Conservation (phyloP, 1,140 invertebrate species). For the Galleria mellonella region DNA sequence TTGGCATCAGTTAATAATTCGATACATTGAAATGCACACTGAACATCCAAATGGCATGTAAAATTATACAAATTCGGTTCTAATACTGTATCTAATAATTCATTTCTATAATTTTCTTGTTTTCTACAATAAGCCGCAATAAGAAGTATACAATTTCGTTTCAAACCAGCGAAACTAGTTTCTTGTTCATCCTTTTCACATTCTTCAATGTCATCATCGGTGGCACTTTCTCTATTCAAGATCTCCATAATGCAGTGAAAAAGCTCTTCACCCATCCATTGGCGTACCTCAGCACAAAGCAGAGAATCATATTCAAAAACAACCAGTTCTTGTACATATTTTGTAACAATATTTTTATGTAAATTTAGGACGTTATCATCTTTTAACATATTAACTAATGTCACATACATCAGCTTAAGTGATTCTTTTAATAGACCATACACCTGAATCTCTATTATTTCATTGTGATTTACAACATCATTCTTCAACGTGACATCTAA, state of each 20-base stretch:
- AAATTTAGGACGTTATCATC: slow-evolving; percentile 19
- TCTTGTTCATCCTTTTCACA: slow-evolving; percentile 36
- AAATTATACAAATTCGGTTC: slow-evolving; percentile 46
- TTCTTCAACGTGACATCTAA: slow-evolving; percentile 27
- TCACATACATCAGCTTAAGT: slow-evolving; percentile 23
- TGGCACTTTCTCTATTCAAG: slow-evolving; percentile 23
- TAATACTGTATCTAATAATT: slow-evolving; percentile 44
- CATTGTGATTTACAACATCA: slow-evolving; percentile 15
- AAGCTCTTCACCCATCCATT: slow-evolving; percentile 31
- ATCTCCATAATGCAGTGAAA: slow-evolving; percentile 43
- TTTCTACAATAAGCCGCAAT: slow-evolving; percentile 48
- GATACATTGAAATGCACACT: slow-evolving; percentile 40
- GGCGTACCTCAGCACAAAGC: slow-evolving; percentile 24
- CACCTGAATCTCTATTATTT: slow-evolving; percentile 14
- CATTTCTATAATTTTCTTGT: slow-evolving; percentile 27
- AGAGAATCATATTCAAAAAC: slow-evolving; percentile 31
- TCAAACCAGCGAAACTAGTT: slow-evolving; percentile 26
- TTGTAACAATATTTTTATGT: slow-evolving; percentile 26
- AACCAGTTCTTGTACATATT: slow-evolving; percentile 29
- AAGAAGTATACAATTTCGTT: slow-evolving; percentile 37
- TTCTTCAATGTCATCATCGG: slow-evolving; percentile 25
- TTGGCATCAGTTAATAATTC: slow-evolving; percentile 28
- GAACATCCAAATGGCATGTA: slow-evolving; percentile 23
- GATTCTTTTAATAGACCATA: slow-evolving; percentile 20
- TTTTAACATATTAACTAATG: slow-evolving; percentile 23